Evolutionary conservation across 2,113 vertebrate species (phyloP).

Genomic region (Numida meleagris): DNA sequence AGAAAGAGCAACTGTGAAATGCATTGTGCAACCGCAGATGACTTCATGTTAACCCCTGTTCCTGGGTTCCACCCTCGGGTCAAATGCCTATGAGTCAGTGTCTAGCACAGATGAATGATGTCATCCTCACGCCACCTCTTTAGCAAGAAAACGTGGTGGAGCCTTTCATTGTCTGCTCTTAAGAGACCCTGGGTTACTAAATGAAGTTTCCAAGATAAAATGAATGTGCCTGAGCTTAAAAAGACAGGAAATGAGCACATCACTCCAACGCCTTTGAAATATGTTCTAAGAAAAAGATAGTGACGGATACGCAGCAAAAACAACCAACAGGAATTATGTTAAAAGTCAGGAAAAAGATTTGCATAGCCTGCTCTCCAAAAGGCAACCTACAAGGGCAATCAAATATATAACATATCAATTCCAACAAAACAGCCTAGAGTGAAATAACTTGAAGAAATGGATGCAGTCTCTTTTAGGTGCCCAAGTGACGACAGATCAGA

Average conservation of each 20-base stretch:
- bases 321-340: neutral
- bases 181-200: conserved; percentile 62
- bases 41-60: conserved; percentile 75
- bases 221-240: conserved; percentile 49
- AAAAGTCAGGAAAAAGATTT: neutral
- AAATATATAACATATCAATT: neutral
- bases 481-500: neutral
- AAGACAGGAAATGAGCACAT: conserved; percentile 69
- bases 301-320: neutral
- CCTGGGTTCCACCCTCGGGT: conserved; percentile 65
- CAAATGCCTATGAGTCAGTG: conserved; percentile 75
- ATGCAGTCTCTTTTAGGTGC: neutral
- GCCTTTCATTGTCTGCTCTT: conserved; percentile 63
- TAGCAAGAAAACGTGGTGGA: conserved; percentile 60
- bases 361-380: neutral
- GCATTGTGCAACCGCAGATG: conserved; percentile 65
- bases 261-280: conserved; percentile 38
- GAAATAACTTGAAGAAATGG: neutral
- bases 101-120: conserved; percentile 74
- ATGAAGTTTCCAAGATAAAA: conserved; percentile 66
- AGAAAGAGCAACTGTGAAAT: conserved; percentile 55
- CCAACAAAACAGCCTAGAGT: neutral
- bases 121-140: conserved; percentile 70
- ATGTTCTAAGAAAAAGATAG: neutral
- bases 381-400: neutral